A percentile compares a stretch with the other conserved stretches of the same genome.
Conservation (phyloP, 1,140 invertebrate species). For the Drosophila azteca region DNA sequence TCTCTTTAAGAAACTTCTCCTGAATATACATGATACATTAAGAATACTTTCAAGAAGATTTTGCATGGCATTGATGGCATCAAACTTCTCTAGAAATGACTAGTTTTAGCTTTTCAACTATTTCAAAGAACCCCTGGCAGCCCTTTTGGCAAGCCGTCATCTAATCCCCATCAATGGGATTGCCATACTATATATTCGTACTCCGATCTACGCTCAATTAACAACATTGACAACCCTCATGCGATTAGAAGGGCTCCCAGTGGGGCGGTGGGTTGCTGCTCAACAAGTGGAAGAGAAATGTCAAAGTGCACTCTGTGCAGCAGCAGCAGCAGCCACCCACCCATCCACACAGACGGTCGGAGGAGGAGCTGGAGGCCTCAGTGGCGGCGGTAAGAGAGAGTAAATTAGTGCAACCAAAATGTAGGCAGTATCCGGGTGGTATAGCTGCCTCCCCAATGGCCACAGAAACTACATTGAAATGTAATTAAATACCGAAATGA, state of each 20-base stretch:
- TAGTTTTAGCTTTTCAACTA: too few relatives aligned
- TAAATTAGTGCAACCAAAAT: conserved; percentile 61
- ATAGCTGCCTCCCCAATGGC: conserved; percentile 12
- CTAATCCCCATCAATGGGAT: too few relatives aligned
- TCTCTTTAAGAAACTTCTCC: too few relatives aligned
- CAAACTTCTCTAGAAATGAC: too few relatives aligned
- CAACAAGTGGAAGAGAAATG: conserved; percentile 56
- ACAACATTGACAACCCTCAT: conserved; percentile 17
- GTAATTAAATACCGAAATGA: conserved; percentile 78
- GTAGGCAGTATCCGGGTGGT: background rate
- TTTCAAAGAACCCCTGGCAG: too few relatives aligned
- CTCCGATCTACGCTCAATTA: conserved; percentile 23
- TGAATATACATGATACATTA: too few relatives aligned
- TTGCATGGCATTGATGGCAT: too few relatives aligned
- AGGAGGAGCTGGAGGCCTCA: conserved; percentile 2
- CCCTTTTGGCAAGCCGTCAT: too few relatives aligned
- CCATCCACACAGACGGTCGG: conserved; percentile 2
- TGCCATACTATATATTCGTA: background rate
- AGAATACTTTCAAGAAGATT: too few relatives aligned
- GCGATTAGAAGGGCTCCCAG: conserved; percentile 6
- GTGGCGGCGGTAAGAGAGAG: conserved; percentile 11
- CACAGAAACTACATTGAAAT: conserved; percentile 76
- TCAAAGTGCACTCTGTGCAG: conserved; percentile 9
- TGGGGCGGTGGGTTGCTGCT: conserved; percentile 17
- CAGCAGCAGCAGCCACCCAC: background rate